These are phyloP conservation scores for Agrypnia vestita DNA, from an alignment of 1,140 invertebrate genomes.

Conservation along the genomic window DNA sequence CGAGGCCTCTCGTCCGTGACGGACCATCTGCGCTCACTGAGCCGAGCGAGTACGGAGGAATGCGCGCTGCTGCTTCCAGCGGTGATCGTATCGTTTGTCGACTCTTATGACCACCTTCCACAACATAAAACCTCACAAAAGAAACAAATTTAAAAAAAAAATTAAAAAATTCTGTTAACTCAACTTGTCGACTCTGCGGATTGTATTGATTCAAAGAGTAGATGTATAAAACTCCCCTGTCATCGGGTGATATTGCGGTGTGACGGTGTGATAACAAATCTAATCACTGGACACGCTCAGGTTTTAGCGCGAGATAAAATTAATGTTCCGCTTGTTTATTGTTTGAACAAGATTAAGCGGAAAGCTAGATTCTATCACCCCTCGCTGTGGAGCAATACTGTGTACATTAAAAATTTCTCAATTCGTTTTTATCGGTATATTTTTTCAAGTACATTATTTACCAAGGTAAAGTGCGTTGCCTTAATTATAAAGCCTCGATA, in stretches of 20 bases:
- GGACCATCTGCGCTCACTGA: constrained; percentile 15
- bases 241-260: no score
- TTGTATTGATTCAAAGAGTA: no score
- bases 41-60: not conserved
- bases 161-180: no score
- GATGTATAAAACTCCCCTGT: no score
- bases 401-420: no score
- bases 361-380: not conserved
- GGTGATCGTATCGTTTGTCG: no score
- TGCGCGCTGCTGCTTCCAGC: not conserved
- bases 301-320: constrained; percentile 25
- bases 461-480: no score
- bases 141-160: no score
- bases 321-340: constrained; percentile 30
- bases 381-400: not conserved
- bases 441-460: not conserved
- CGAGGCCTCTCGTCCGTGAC: not conserved
- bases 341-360: constrained; percentile 11
- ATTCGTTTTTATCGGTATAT: not conserved
- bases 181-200: no score
- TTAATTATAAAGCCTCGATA: no score
- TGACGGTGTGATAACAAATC: constrained; percentile 3
- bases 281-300: constrained; percentile 12
- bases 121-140: no score
- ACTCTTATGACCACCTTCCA: not conserved